A percentile compares a stretch with the other conserved stretches of the same genome.
Conservation (phyloP, 2,113 vertebrate genomes). For the Elgaria multicarinata region DNA sequence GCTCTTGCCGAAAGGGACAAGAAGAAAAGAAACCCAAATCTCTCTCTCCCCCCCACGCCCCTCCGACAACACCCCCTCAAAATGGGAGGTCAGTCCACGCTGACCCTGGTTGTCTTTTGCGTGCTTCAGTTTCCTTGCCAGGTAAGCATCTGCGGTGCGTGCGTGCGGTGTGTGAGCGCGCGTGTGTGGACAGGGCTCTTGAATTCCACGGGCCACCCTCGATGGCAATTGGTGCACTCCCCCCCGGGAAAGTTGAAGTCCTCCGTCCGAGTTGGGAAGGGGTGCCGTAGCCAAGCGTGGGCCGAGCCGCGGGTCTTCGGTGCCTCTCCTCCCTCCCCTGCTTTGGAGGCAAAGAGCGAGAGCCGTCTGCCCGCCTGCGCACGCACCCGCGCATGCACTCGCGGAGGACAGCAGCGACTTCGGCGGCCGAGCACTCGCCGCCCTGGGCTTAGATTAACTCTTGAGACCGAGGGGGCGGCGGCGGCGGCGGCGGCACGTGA, state of each 20-base stretch:
- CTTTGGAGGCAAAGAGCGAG: neutral
- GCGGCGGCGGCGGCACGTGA: neutral
- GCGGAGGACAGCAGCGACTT: neutral
- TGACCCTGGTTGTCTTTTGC: constrained; percentile 83
- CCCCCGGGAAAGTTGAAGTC: neutral
- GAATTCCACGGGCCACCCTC: neutral
- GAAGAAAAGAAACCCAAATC: neutral
- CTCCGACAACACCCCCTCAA: constrained; percentile 53
- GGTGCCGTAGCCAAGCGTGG: neutral
- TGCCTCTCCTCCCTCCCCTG: neutral
- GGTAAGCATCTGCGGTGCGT: constrained; percentile 75
- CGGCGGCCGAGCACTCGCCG: neutral
- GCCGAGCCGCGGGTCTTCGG: neutral
- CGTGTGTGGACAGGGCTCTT: fast-evolving
- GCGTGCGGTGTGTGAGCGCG: neutral
- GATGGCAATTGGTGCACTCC: neutral
- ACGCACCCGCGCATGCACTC: neutral
- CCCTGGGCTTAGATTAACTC: neutral
- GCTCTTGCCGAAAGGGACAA: neutral
- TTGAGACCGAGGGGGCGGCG: neutral
- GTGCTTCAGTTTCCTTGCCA: constrained; percentile 89
- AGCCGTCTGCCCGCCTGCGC: neutral
- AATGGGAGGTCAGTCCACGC: constrained; percentile 88
- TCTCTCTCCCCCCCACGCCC: neutral
- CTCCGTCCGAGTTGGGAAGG: neutral